phyloP scores from a whole-genome alignment of 1,140 invertebrate species.

The Tetramorium simillimum region DNA sequence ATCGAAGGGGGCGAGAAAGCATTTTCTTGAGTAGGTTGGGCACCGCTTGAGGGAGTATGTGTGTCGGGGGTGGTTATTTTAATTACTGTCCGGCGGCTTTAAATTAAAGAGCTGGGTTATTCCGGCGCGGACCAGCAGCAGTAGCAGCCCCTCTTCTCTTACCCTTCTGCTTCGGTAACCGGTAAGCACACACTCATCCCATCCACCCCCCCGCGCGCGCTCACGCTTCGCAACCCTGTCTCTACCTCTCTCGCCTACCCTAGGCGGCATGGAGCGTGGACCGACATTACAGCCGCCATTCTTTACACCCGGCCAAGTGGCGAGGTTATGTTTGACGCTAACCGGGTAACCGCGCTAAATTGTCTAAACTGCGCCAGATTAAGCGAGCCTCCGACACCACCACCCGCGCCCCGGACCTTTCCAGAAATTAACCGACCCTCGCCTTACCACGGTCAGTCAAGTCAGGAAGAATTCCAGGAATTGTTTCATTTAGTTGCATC shows the following conservation, averaged over 20 bases:
- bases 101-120: constrained; percentile 84
- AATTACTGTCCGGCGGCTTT: constrained; percentile 85
- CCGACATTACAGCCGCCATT: constrained; percentile 78
- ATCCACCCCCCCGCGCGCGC: constrained; percentile 35
- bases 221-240: constrained; percentile 54
- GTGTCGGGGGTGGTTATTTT: constrained; percentile 84
- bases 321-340: constrained; percentile 81
- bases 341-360: constrained; percentile 81
- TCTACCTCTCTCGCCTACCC: constrained; percentile 51
- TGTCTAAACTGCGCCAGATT: constrained; percentile 79
- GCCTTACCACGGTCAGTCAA: constrained; percentile 25
- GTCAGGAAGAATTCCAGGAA: constrained; percentile 77
- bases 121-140: constrained; percentile 72
- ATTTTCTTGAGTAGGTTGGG: constrained; percentile 72
- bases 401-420: constrained; percentile 48
- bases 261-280: constrained; percentile 56
- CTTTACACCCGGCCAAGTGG: constrained; percentile 76
- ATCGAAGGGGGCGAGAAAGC: constrained; percentile 2
- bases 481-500: constrained; percentile 75
- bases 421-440: constrained; percentile 79
- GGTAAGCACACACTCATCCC: constrained; percentile 70
- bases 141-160: constrained; percentile 66
- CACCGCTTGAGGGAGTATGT: constrained; percentile 81
- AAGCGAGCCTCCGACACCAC: constrained; percentile 67
- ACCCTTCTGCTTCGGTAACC: constrained; percentile 76